Percentiles rank a stretch among this genome's conserved stretches.
Evolutionary conservation across 2,797 vertebrate genomes (phyloP).

Genomic region (Chiroxiphia lanceolata): DNA sequence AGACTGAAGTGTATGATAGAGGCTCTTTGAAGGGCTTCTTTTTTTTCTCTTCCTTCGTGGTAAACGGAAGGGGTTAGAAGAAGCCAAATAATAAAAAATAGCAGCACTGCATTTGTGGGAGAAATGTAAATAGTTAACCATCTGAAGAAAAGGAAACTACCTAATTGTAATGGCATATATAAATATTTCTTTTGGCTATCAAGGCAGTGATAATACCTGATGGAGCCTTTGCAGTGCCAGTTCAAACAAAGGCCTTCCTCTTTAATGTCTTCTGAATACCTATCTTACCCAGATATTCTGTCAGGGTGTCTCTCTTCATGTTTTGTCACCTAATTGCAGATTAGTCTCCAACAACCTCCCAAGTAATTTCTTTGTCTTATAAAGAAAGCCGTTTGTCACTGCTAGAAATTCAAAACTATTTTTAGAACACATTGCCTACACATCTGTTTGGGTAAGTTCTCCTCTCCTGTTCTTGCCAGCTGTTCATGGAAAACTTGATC

Average conservation of each 20-base stretch:
- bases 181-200: constrained; percentile 55
- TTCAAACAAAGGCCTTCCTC: constrained; percentile 5
- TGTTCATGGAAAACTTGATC: not conserved
- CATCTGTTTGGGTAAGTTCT: constrained; percentile 25
- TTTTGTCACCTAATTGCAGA: not conserved
- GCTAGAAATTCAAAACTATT: constrained; percentile 30
- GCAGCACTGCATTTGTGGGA: not conserved
- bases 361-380: constrained; percentile 16
- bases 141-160: not conserved
- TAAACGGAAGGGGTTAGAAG: not conserved
- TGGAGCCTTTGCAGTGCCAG: not conserved
- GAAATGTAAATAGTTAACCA: not conserved
- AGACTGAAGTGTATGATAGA: not conserved
- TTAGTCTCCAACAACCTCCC: not conserved
- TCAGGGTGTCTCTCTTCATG: not conserved
- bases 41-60: not conserved
- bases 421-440: not conserved
- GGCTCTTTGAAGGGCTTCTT: not conserved
- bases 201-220: not conserved
- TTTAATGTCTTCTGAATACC: not conserved
- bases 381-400: constrained; percentile 22
- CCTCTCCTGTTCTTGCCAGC: not conserved
- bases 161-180: not conserved
- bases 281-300: not conserved
- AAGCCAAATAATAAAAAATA: not conserved